Conservation (phyloP, 2,113 vertebrate species). For the Dinomys branickii region DNA sequence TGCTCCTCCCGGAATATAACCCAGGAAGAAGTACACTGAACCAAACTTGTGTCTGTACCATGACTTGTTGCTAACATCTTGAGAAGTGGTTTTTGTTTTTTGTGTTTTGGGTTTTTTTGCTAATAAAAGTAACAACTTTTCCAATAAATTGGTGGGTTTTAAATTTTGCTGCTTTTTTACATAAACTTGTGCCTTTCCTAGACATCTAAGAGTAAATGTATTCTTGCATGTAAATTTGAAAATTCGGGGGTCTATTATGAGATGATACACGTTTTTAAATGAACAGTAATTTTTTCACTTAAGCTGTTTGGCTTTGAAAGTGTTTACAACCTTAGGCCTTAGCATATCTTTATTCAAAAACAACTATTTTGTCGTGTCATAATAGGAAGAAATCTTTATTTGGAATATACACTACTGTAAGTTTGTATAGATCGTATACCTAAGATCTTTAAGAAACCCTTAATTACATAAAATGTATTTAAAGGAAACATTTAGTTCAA, state of each 20-base stretch:
- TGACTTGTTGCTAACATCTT: conserved; percentile 61
- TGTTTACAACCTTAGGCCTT: conserved; percentile 72
- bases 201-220: conserved; percentile 64
- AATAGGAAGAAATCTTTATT: conserved; percentile 56
- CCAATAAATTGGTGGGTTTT: conserved; percentile 73
- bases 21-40: conserved; percentile 54
- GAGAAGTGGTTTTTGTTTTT: conserved; percentile 65
- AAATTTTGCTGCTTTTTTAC: conserved; percentile 73
- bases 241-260: conserved; percentile 74
- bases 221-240: conserved; percentile 72
- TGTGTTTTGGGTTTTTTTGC: conserved; percentile 71
- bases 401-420: conserved; percentile 75
- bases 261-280: conserved; percentile 69
- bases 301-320: conserved; percentile 63
- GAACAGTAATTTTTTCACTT: conserved; percentile 53
- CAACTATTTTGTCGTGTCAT: conserved; percentile 56
- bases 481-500: conserved; percentile 63
- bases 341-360: conserved; percentile 69
- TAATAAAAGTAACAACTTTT: conserved; percentile 76
- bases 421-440: conserved; percentile 70
- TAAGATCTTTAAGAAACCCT: conserved; percentile 67
- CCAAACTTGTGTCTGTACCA: conserved; percentile 26
- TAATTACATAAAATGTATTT: conserved; percentile 67
- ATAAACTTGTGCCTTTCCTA: conserved; percentile 65
- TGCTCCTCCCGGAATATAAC: conserved; percentile 85